Evolutionary conservation across 2,113 vertebrate species (phyloP).

Genomic region (Corvus cornix): DNA sequence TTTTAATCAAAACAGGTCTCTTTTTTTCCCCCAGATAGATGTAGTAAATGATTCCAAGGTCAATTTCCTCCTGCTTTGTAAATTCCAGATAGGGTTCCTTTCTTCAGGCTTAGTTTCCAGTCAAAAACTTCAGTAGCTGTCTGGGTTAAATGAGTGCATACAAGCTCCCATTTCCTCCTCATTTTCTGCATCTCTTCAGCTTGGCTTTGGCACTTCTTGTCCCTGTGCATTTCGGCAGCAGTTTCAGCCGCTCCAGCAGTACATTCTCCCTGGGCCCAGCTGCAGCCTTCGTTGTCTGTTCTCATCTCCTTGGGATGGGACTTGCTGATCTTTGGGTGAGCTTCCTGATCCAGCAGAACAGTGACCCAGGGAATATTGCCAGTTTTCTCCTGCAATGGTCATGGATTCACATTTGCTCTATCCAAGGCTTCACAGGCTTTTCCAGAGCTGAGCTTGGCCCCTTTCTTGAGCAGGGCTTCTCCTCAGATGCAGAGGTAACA

Average conservation of each 20-base stretch:
- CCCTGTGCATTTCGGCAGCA: not conserved
- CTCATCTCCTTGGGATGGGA: not conserved
- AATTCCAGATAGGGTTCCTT: not conserved
- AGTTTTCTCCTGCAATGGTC: not conserved
- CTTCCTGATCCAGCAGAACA: not conserved
- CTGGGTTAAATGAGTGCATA: not conserved
- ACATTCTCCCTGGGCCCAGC: not conserved
- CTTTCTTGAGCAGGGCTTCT: not conserved
- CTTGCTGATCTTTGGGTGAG: not conserved
- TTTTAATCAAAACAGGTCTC: not conserved
- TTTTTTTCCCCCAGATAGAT: not conserved
- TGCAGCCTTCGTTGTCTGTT: not conserved
- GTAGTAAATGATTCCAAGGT: not conserved
- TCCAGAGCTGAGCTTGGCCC: not conserved
- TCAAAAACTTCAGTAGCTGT: not conserved
- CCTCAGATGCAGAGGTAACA: not conserved
- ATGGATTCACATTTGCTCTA: not conserved
- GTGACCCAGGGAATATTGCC: not conserved
- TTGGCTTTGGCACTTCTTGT: not conserved
- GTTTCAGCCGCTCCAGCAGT: not conserved
- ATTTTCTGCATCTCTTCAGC: not conserved
- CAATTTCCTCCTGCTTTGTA: not conserved
- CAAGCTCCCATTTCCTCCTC: not conserved
- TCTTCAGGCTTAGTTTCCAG: not conserved
- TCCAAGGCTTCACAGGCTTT: not conserved